Base-by-base conservation (phyloP, 92 coral and sea anemone genomes). In the Bergia sp. region DNA sequence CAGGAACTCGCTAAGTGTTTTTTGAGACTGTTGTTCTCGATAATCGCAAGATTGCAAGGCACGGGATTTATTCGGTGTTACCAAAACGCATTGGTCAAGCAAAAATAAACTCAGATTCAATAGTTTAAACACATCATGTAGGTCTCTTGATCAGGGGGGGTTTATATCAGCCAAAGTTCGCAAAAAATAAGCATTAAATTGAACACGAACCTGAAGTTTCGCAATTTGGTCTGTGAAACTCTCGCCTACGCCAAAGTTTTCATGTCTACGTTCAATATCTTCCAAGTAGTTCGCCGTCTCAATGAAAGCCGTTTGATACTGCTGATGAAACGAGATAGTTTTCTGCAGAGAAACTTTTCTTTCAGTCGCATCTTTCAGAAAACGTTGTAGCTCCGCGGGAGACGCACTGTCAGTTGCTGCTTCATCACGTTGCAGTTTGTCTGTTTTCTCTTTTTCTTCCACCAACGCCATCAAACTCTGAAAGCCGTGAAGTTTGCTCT, bases 281-380 rank as follows among this genome's bases (percentile, higher is more conserved):
- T 83, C 89, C 74, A 92, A 41, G 76, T 75, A 90, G 7, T 86
- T 49, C 29, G 85, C 85, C 4, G 91, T 82, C 76, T 89, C 90
- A 47, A 49, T 86, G 57, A 92, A 86, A 43, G 92, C 91, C 77
- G 89, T 89, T 61, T 85, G 91, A 80, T 90, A 95, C 50, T 91
- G 96, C 66, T 82, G 73, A 90, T 89, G 98, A 74, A 90, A 95
- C 6, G 95, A 93, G 3, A 93, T 67, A 40, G 93, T 92, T 85
- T 89, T 90, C 50, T 92, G 92, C 2, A 93, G 76, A 67, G 80
- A 89, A 11, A 76, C 93, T n/a, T 87, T 91, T 37, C 69, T 90
- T 12, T 85, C 44, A 36, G 77, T 74, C n/a, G 89, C 96, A 66
- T 90, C 93, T 75, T 85, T 86, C 41, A 85, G 91, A 36, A 91